These are phyloP conservation scores for Rhaphigaster nebulosa DNA, from an alignment of 2,888 invertebrate species.

Conservation along the genomic window DNA sequence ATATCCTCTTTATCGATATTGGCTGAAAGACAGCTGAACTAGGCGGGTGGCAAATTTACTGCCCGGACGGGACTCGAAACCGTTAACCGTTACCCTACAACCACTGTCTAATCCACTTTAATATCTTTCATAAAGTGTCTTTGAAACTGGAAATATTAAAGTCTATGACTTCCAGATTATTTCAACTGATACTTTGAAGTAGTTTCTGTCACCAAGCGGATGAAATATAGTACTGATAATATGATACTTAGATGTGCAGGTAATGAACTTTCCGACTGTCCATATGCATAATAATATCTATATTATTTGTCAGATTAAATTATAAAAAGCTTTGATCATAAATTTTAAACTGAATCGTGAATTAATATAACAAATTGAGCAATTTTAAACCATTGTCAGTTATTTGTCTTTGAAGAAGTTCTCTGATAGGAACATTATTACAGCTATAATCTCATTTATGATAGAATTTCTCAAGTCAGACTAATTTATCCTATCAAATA, in stretches of 20 bases:
- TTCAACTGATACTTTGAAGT: background rate
- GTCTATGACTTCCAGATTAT: background rate
- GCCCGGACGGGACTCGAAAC: background rate
- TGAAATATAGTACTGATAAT: background rate
- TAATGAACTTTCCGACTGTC: background rate
- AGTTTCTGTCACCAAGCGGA: background rate
- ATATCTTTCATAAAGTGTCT: background rate
- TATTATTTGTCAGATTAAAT: no score
- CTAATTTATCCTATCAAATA: no score
- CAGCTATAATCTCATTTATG: no score
- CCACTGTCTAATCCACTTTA: background rate
- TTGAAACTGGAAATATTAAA: slow-evolving; percentile 31
- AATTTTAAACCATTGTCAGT: no score
- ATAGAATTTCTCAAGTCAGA: no score
- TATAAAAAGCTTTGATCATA: no score
- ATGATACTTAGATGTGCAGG: background rate
- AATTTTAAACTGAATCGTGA: no score
- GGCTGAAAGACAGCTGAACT: background rate
- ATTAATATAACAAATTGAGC: no score
- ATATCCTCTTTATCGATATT: background rate
- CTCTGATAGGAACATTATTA: no score
- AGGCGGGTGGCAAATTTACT: background rate
- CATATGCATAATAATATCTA: no score
- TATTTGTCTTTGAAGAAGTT: no score
- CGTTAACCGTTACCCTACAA: background rate